Base-by-base conservation (phyloP, 2,797 vertebrate genomes). In the Manis javanica region DNA sequence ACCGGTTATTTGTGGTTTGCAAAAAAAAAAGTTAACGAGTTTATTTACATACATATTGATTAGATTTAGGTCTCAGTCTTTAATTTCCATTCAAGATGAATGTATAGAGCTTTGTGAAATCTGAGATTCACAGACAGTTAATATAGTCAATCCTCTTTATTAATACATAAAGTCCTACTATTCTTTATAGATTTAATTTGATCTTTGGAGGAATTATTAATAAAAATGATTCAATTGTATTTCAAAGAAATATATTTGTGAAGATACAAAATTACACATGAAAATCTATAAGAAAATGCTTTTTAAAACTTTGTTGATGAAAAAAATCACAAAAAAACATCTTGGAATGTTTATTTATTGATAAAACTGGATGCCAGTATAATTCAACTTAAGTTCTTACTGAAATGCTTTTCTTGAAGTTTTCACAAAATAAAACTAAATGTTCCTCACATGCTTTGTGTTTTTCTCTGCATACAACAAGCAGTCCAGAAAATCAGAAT, bases 141-240 rank as follows among this genome's bases (percentile, higher is more conserved):
- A 34, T 2, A 59, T 92, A 23, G 77, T 42, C 37, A 61, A 3
- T 85, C 21, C 34, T 61, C 26, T 95, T 85, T 53, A 55, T 39
- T 90, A 83, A 81, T n/a, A 55, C 19, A 63, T 42, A 2, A n/a
- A 23, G 3, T 49, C 57, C 1, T 29, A 21, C 49, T 51, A 79
- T 87, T 90, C 29, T 85, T 89, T 81, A 57, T 82, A 90, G 13
- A 31, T 37, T 89, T 91, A 89, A 74, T 91, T 61, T 74, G 26
- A 78, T 95, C 49, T 91, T 86, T 85, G 26, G 9, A 79, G 26
- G 78, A 31, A 7, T 64, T 78, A 26, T 74, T 72, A 90, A 71
- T 51, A 88, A 88, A 90, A 64, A 34, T 39, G 9, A 72, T 68
- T 81, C 39, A 69, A 64, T 51, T 78, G 53, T 3, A 68, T 46